Evolutionary conservation across 2,113 vertebrate genomes (phyloP).

Genomic region (Callionymus lyra): DNA sequence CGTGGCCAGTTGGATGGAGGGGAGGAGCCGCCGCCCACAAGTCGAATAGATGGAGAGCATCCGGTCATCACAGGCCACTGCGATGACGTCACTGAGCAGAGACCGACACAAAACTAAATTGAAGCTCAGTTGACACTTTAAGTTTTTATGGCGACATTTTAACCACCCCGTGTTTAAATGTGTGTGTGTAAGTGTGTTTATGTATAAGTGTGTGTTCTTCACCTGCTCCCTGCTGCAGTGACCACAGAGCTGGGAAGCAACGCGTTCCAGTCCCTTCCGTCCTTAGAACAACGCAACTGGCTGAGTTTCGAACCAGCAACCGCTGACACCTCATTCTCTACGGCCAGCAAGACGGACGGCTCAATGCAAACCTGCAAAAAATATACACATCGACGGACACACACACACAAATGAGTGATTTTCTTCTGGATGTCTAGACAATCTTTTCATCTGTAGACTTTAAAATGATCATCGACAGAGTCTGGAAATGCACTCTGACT

Average conservation of each 20-base stretch:
- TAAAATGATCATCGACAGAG: no score
- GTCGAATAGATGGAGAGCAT: conserved; percentile 86
- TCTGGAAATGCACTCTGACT: no score
- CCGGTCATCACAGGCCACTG: conserved; percentile 85
- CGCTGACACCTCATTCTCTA: conserved; percentile 84
- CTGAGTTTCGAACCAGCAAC: conserved; percentile 81
- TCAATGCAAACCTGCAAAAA: conserved; percentile 77
- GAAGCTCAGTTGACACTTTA: not conserved
- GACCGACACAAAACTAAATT: not conserved
- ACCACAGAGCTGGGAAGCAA: conserved; percentile 83
- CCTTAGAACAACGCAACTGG: conserved; percentile 83
- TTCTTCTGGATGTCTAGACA: no score
- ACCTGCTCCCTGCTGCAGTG: conserved; percentile 87
- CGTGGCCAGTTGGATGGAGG: conserved; percentile 80
- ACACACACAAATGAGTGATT: conserved; percentile 49
- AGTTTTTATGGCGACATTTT: not conserved
- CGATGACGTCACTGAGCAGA: conserved; percentile 75
- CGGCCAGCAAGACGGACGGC: conserved; percentile 84
- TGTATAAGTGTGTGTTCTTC: not conserved
- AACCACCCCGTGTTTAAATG: not conserved
- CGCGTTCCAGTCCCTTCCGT: conserved; percentile 86
- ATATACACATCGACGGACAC: conserved; percentile 36
- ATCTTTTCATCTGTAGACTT: no score
- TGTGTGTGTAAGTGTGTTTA: no score
- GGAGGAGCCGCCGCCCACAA: conserved; percentile 86